These are phyloP conservation scores for Phyto melanocephala DNA, from an alignment of 2,888 invertebrate genomes.

Conservation along the genomic window DNA sequence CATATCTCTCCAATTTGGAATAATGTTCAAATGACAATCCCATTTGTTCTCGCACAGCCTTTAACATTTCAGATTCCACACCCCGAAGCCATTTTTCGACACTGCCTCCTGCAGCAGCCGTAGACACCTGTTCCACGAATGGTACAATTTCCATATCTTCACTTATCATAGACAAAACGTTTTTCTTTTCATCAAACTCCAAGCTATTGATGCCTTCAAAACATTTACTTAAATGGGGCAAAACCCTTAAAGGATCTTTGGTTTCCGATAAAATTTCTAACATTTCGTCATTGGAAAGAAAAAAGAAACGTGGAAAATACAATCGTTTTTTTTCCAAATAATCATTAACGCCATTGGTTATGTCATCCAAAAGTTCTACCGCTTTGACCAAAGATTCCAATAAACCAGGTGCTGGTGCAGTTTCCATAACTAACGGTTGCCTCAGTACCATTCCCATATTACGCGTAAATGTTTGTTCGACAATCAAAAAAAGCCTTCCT, in stretches of 20 bases:
- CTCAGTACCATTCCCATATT: constrained; percentile 77
- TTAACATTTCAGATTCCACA: constrained; percentile 83
- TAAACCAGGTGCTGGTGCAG: constrained; percentile 82
- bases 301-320: constrained; percentile 87
- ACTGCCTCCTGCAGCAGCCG: constrained; percentile 81
- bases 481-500: constrained; percentile 81
- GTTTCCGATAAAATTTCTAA: constrained; percentile 86
- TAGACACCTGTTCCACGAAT: constrained; percentile 80
- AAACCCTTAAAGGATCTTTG: constrained; percentile 82
- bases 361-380: constrained; percentile 81
- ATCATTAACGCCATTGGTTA: constrained; percentile 82
- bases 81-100: constrained; percentile 84
- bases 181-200: constrained; percentile 79
- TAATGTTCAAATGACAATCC: constrained; percentile 78
- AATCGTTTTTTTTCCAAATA: constrained; percentile 84
- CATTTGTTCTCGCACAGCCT: constrained; percentile 80
- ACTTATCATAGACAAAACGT: constrained; percentile 83
- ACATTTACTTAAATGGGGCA: constrained; percentile 84
- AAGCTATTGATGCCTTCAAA: constrained; percentile 84
- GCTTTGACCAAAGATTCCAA: constrained; percentile 84
- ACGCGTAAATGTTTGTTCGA: constrained; percentile 79
- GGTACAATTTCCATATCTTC: constrained; percentile 81
- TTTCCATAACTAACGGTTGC: constrained; percentile 79
- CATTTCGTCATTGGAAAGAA: constrained; percentile 87
- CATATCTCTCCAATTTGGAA: constrained; percentile 76